These are phyloP conservation scores for Sminthopsis crassicaudata DNA, from an alignment of 2,113 vertebrate species.

Conservation along the genomic window DNA sequence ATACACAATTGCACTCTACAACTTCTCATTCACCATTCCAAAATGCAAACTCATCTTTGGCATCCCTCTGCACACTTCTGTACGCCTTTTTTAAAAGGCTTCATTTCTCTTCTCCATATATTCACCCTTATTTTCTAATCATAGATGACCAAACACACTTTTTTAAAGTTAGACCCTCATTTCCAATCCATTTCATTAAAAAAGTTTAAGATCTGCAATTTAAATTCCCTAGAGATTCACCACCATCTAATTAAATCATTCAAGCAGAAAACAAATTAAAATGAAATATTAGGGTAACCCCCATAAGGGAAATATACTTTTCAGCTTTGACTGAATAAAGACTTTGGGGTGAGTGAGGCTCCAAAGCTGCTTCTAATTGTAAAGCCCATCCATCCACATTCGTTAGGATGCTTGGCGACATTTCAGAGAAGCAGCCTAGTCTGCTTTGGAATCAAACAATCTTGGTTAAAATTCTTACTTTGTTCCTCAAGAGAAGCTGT, in stretches of 20 bases:
- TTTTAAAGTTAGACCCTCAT: slow-evolving; percentile 47
- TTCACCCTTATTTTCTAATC: slow-evolving; percentile 1
- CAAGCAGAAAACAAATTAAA: slow-evolving; percentile 85
- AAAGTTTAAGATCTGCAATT: slow-evolving; percentile 74
- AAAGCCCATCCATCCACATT: slow-evolving; percentile 57
- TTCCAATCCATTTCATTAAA: slow-evolving; percentile 66
- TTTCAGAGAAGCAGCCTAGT: slow-evolving; percentile 7
- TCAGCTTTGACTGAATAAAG: slow-evolving; percentile 66
- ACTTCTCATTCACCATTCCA: not conserved
- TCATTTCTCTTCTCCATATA: not conserved
- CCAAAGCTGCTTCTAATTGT: slow-evolving; percentile 74
- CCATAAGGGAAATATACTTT: slow-evolving; percentile 69
- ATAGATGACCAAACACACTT: not conserved
- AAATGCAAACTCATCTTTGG: not conserved
- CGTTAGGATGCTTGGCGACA: slow-evolving; percentile 69
- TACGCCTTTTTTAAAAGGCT: not conserved
- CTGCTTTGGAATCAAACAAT: not conserved
- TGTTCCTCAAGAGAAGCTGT: not conserved
- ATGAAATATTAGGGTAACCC: slow-evolving; percentile 76
- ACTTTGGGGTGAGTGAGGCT: slow-evolving; percentile 67
- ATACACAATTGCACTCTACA: not conserved
- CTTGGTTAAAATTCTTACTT: not conserved
- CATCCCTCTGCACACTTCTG: not conserved
- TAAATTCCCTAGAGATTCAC: slow-evolving; percentile 73
- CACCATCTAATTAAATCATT: slow-evolving; percentile 83